Percentiles rank a stretch among this genome's conserved stretches.
Evolutionary conservation across 1,140 invertebrate genomes (phyloP).

Genomic region (Papilio helenus): DNA sequence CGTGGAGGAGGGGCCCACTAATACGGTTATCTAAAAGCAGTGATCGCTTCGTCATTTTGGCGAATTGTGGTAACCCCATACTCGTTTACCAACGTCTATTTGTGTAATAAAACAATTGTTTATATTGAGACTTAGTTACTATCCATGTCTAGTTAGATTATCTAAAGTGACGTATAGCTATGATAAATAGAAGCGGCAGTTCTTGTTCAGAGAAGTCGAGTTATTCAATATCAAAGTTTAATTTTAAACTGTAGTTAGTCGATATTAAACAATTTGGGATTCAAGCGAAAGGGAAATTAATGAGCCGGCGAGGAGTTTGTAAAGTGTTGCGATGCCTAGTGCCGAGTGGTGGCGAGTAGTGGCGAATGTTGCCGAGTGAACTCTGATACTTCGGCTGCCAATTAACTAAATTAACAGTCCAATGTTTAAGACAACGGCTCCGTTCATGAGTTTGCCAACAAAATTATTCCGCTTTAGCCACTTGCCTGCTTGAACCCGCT

Average conservation of each 20-base stretch:
- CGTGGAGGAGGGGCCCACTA: too few relatives aligned
- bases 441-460: constrained; percentile 22
- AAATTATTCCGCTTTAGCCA: constrained; percentile 19
- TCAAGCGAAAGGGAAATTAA: constrained; percentile 21
- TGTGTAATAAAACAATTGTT: not conserved
- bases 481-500: not conserved
- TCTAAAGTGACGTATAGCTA: too few relatives aligned
- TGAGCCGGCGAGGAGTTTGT: constrained; percentile 19
- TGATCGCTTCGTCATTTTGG: too few relatives aligned
- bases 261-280: constrained; percentile 17
- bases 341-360: not conserved
- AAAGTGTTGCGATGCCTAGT: not conserved
- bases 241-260: constrained; percentile 15
- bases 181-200: too few relatives aligned
- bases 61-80: too few relatives aligned
- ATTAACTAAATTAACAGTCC: constrained; percentile 36
- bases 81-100: too few relatives aligned
- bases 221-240: constrained; percentile 18
- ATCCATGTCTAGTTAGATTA: not conserved
- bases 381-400: not conserved
- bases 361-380: not conserved
- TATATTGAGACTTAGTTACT: not conserved
- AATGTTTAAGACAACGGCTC: constrained; percentile 31
- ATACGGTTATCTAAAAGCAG: too few relatives aligned
- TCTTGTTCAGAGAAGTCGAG: not conserved